Evolutionary conservation across 2,797 vertebrate genomes (phyloP).

Genomic region (Apogon hyalosoma): DNA sequence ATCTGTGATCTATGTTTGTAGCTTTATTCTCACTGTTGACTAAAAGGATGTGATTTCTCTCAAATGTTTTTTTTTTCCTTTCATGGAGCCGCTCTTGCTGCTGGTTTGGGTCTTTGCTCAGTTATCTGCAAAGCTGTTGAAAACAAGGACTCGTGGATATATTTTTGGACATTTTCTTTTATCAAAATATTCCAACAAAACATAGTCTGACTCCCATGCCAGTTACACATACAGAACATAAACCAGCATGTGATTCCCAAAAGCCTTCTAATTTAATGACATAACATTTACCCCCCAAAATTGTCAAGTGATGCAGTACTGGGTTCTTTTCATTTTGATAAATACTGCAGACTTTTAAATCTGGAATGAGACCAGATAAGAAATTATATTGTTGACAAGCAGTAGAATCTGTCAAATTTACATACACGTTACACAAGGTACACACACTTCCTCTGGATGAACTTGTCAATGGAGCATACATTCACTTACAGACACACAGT

Average conservation of each 20-base stretch:
- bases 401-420: conserved; percentile 46
- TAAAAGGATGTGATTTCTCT: conserved; percentile 62
- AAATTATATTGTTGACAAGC: conserved; percentile 39
- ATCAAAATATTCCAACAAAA: conserved; percentile 63
- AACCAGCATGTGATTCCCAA: conserved; percentile 7
- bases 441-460: conserved; percentile 5
- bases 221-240: conserved; percentile 30
- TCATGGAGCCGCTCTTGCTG: not conserved
- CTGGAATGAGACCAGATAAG: conserved; percentile 13
- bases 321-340: conserved; percentile 27
- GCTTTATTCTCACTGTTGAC: conserved; percentile 62
- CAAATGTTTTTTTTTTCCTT: conserved; percentile 19
- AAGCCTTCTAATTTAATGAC: not conserved
- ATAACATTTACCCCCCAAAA: conserved; percentile 1
- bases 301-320: conserved; percentile 21
- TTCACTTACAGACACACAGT: conserved; percentile 36
- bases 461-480: conserved; percentile 38
- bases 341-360: conserved; percentile 46
- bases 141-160: conserved; percentile 1
- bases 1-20: conserved; percentile 65
- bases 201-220: conserved; percentile 23
- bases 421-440: conserved; percentile 24
- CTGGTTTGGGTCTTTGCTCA: not conserved
- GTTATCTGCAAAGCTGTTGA: not conserved
- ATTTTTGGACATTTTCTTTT: conserved; percentile 66